Base-by-base conservation (phyloP, 2,113 vertebrate species). In the Dascyllus trimaculatus region DNA sequence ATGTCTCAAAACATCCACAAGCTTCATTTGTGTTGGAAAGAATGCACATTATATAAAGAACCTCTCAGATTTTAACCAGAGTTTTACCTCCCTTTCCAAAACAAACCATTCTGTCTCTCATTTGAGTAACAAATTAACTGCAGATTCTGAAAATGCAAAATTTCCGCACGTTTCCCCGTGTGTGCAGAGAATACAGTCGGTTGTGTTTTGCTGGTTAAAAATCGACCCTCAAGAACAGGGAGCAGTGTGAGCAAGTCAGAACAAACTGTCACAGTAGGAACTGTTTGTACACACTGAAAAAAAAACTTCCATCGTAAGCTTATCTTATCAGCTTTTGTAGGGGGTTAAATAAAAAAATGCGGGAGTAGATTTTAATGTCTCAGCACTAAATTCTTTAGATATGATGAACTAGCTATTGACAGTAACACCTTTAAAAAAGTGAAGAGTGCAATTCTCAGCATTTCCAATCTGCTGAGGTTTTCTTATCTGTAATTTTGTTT, bases 401-500 rank as follows among this genome's bases (percentile, higher is more conserved):
- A 54, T 32, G 4, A 52, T 2, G 13, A 66, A 22, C 43, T 9
- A 6, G 9, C 32, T 53, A 7, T 35, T 53, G 49, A 8, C 0
- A 1, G 25, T 1, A 22, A 6, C 5, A 15, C 25, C 19, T 29
- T 35, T 11, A 15, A 24, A 64, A 52, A 66, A 57, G 5, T 35
- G 32, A 6, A 17, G n/a, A 26, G 38, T 48, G 11, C 3, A 59
- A 26, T 72, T 19, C 29, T 8, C 3, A 17, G 13, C 14, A 15
- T 14, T 35, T 25, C 4, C 5, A 17, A 11, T 43, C n/a, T 13
- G 2, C 1, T 19, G 11, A 4, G 2, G 13, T 29, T 25, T 67
- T 14, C 11, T 88, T 85, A 77, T 85, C 82, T 69, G 3, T 32
- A 19, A 17, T 38, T 77, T 32, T 24, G 51, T 75, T 70, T 72